Evolutionary conservation across 2,888 invertebrate genomes (phyloP).

Genomic region (Phyllotreta striolata): DNA sequence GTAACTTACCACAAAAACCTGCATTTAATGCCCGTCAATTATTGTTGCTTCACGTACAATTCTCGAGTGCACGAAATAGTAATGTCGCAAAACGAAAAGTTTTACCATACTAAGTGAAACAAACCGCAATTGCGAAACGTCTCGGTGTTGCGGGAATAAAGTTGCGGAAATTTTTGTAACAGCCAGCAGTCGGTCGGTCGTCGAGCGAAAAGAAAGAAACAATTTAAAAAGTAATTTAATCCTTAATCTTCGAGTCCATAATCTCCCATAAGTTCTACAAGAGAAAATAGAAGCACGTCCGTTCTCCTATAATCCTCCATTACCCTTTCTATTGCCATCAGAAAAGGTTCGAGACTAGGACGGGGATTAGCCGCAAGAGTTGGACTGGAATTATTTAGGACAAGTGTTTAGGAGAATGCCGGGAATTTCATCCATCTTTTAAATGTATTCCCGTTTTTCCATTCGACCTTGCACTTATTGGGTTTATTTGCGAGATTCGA

Average conservation of each 20-base stretch:
- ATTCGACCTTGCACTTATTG: neutral
- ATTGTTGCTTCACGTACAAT: no score
- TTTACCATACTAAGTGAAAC: slow-evolving; percentile 5
- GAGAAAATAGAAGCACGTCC: slow-evolving; percentile 48
- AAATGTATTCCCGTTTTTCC: neutral
- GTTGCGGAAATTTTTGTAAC: slow-evolving; percentile 13
- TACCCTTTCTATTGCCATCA: slow-evolving; percentile 56
- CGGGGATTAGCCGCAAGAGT: slow-evolving; percentile 43
- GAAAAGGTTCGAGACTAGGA: slow-evolving; percentile 55
- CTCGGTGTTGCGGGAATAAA: neutral
- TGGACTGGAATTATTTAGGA: slow-evolving; percentile 11
- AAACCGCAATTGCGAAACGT: slow-evolving; percentile 5
- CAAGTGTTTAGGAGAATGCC: neutral
- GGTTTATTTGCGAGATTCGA: neutral
- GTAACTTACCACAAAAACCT: no score
- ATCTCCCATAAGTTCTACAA: slow-evolving; percentile 50
- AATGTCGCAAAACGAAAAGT: slow-evolving; percentile 6
- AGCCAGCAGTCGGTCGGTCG: slow-evolving; percentile 10
- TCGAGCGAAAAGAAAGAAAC: slow-evolving; percentile 41
- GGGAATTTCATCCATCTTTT: slow-evolving; percentile 5
- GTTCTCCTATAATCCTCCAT: slow-evolving; percentile 49
- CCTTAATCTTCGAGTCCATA: slow-evolving; percentile 50
- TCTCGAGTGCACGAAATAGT: neutral
- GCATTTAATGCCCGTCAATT: no score
- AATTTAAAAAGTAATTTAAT: slow-evolving; percentile 50